Evolutionary conservation across 2,113 vertebrate genomes (phyloP).

Genomic region (Danio rerio): DNA sequence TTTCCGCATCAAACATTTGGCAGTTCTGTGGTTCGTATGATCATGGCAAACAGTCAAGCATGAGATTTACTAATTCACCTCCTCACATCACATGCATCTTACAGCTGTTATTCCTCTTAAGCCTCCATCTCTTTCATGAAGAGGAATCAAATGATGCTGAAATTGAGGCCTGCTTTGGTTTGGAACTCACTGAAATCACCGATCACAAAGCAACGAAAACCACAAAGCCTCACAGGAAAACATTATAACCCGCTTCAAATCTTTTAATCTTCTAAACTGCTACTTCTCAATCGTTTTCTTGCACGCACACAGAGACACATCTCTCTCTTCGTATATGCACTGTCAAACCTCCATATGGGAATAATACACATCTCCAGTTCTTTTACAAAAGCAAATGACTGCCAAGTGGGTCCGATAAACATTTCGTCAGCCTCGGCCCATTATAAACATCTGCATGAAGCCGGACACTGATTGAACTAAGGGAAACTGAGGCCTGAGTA

Average conservation of each 20-base stretch:
- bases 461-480: background rate
- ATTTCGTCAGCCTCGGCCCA: conserved; percentile 10
- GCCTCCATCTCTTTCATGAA: background rate
- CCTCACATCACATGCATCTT: background rate
- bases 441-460: conserved; percentile 43
- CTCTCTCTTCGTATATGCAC: background rate
- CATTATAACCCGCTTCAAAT: conserved; percentile 3
- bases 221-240: background rate
- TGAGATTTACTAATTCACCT: background rate
- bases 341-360: conserved; percentile 18
- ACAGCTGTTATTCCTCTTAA: background rate
- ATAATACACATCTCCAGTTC: background rate
- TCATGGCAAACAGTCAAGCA: background rate
- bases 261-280: conserved; percentile 29
- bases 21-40: conserved; percentile 9
- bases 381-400: conserved; percentile 11
- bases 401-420: background rate
- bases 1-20: background rate
- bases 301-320: conserved; percentile 4
- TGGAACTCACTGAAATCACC: background rate
- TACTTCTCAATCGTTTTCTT: conserved; percentile 4
- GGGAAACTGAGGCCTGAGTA: background rate
- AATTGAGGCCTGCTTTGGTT: background rate
- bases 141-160: background rate
- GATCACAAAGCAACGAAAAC: background rate